Percentiles rank a stretch among this genome's conserved stretches.
Evolutionary conservation across 2,797 vertebrate genomes (phyloP).

Genomic region (Tragopan temminckii): DNA sequence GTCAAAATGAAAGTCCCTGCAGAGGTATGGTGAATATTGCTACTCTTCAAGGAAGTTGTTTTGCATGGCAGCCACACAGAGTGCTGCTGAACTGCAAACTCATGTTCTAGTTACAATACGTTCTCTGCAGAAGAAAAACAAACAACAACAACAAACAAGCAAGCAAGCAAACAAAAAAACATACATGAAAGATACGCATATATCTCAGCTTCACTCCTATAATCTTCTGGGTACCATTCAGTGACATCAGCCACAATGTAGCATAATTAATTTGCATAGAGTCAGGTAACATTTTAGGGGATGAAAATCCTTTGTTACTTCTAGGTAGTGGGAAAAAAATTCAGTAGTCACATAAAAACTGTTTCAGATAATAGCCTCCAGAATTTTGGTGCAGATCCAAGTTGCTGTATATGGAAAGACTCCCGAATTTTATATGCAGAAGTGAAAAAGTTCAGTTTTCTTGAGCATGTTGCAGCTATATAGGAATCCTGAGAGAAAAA

Average conservation of each 20-base stretch:
- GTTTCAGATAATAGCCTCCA: background rate
- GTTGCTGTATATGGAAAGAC: background rate
- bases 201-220: background rate
- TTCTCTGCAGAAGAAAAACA: background rate
- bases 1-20: background rate
- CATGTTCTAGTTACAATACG: background rate
- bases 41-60: background rate
- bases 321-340: background rate
- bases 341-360: background rate
- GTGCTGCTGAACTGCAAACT: background rate
- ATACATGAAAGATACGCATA: background rate
- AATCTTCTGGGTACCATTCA: background rate
- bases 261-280: background rate
- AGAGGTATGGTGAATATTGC: background rate
- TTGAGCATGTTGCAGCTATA: background rate
- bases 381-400: background rate
- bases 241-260: background rate
- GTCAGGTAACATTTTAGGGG: background rate
- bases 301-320: background rate
- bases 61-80: background rate
- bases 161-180: no score
- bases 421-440: background rate
- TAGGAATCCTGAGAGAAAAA: background rate
- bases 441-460: background rate
- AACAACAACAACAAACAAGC: no score